Evolutionary conservation across 2,888 invertebrate genomes (phyloP), one percentile per base, ranked within the genome.

Genomic region (Thereva nobilitata): DNA sequence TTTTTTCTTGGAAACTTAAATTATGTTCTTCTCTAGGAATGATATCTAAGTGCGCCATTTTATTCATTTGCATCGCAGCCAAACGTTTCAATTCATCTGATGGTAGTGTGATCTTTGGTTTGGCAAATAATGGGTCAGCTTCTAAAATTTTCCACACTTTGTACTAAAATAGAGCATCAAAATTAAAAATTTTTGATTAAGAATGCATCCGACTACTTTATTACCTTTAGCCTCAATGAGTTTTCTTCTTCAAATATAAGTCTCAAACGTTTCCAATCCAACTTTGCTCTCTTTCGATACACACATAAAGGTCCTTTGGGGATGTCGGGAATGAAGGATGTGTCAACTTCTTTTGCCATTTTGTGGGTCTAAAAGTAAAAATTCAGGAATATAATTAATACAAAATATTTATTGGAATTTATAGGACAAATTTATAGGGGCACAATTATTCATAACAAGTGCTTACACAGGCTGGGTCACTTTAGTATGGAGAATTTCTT

Each of bases 231-330:
- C 77, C 86, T 85, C 41, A 95, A 79, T 70, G 86, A 82, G 57
- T 91, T 88, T 75, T 90, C 89, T 71, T 90, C 91, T 77, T 94
- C 93, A 68, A 95, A 83, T 64, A 91, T 86, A 50, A 92, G 76
- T 76, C 90, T 90, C 79, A 97, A 84, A 70, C 86, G 85, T 80
- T 93, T 94, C 93, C 95, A 95, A 77, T 93, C 86, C 75, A 96
- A 95, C 10, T 89, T 87, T 1, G 93, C 89, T 71, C 85, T 86
- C 72, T 87, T 89, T 72, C 96, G 87, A 78, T 92, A 95, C 1
- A 75, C 80, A 76, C 92, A 91, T 71, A 96, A 82, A 5, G 95
- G 93, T 54, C 82, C 85, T 41, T 77, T 74, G 12, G 89, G 88
- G 68, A 89, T 80, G 78, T 90, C 87, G 55, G 85, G 85, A 73